Base-by-base conservation (phyloP, 37 sponge, comb jelly and placozoan genomes). In the Tethya wilhelma region DNA sequence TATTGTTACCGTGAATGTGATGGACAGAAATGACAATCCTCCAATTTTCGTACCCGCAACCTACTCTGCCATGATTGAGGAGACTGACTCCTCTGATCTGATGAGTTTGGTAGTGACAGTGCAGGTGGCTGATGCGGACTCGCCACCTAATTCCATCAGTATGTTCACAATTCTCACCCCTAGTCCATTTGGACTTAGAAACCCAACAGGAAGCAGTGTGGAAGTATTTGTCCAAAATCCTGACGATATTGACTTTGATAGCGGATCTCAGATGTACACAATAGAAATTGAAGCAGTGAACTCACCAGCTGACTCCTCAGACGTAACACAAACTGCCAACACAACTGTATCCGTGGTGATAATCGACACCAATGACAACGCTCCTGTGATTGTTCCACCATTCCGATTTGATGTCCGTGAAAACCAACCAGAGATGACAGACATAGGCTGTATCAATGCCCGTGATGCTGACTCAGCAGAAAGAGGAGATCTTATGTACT, bases 321-420 rank as follows among this genome's bases (percentile, higher is more conserved):
- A 87, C 69, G 75, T 11, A 4, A 73, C 71, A 12, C 89, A 84
- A 39, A 46, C 29, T 40, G 39, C 78, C 9, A 59, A 39, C n/a
- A 65, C 71, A 14, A 56, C 31, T 17, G 77, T 88, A 17, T 29
- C 3, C 44, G 73, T 93, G 12, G 71, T 62, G 53, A 23, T 93
- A 20, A 60, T 28, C 17, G 91, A 96, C 78, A 75, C 79, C n/a
- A 90, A 90, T 70, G 97, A 96, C 46, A 84, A 86, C 73, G 55
- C 80, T 57, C 97, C 97, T 0, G 26, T 69, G 1, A 84, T 96
- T 45, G 17, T 42, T 45, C 41, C 40, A 34, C 78, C 94, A 41
- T 43, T 38, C 31, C 8, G 65, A n/a, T 84, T 85, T 14, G 29
- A 31, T 14, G 69, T 96, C 0, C 31, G 57, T 70, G 97, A 96